Evolutionary conservation across 1,140 invertebrate genomes (phyloP), one percentile per base, ranked within the genome.

Genomic region (Zeugodacus cucurbitae): DNA sequence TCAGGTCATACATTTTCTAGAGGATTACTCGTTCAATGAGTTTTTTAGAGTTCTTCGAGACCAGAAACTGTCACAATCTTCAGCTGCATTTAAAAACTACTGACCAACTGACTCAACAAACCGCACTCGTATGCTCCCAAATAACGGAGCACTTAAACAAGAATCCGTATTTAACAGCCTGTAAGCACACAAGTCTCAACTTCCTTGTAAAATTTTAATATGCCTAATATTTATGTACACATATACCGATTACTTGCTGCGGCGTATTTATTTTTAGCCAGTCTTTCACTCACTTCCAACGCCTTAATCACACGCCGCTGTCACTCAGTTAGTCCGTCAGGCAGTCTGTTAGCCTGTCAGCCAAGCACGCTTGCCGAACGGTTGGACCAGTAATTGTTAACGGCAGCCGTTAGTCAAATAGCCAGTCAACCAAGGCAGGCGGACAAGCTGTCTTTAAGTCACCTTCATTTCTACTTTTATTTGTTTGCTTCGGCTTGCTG

Each of bases 231-330:
- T 8, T 6, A 8, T 44, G 7, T 54, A 41, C 7, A 41, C 37
- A 54, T 54, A 54, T 54, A 17, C 14, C 17, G 48, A 54, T 20
- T 17, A 54, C 48, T 54, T 54, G 14, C 14, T 54, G 48, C 14
- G 10, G 48, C 7, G 26, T n/a, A 26, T 48, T 44, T 48, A 82
- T 82, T 82, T 82, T 82, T 44, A 48, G n/a, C n/a, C n/a, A 74
- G 17, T 48, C n/a, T 82, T 82, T 82, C n/a, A 82, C 3, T 82
- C 17, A 14, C n/a, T 82, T 41, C 41, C n/a, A 48, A 29, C 6
- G 44, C 74, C 41, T 82, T 82, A 82, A 82, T 82, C 74, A 82
- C 74, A 82, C 11, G 74, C 22, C 44, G 26, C 67, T 74, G 64
- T 34, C 26, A 62, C 58, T 62, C 29, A 37, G 34, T 34, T 37